phyloP scores from a whole-genome alignment of 1,140 invertebrate species.

The Stegodyphus mimosarum region DNA sequence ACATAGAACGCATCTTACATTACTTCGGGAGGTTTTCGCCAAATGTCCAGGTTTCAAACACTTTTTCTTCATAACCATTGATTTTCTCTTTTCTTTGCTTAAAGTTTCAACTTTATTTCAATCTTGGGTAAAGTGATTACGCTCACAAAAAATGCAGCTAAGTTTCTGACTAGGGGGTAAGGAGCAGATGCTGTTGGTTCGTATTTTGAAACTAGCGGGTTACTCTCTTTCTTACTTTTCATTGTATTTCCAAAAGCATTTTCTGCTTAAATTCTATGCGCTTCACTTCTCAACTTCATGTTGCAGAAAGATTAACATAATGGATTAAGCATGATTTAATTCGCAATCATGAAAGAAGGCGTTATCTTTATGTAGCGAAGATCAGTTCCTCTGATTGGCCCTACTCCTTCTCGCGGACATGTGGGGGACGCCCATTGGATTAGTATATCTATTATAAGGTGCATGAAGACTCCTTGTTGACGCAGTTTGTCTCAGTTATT shows the following conservation, averaged over 20 bases:
- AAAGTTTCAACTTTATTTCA: not conserved
- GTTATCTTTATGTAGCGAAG: too few relatives aligned
- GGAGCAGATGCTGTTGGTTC: not conserved
- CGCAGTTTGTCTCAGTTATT: too few relatives aligned
- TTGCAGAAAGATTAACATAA: too few relatives aligned
- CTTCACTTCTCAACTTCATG: constrained; percentile 11
- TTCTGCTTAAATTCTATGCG: not conserved
- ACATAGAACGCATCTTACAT: not conserved
- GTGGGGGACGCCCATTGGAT: too few relatives aligned
- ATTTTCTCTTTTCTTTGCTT: not conserved
- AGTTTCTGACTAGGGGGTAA: not conserved
- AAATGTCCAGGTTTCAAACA: constrained; percentile 7
- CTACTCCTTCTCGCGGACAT: too few relatives aligned
- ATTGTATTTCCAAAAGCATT: not conserved
- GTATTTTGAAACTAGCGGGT: not conserved
- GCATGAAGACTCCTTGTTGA: too few relatives aligned
- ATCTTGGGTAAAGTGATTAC: constrained; percentile 1
- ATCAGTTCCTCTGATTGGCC: too few relatives aligned
- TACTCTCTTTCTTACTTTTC: not conserved
- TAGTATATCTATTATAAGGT: too few relatives aligned
- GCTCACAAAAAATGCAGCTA: constrained; percentile 27
- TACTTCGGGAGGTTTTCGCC: not conserved
- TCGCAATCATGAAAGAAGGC: too few relatives aligned
- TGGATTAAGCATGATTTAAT: too few relatives aligned
- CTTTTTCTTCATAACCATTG: not conserved